Conservation (phyloP, 2,113 vertebrate species). For the Loxodonta africana region DNA sequence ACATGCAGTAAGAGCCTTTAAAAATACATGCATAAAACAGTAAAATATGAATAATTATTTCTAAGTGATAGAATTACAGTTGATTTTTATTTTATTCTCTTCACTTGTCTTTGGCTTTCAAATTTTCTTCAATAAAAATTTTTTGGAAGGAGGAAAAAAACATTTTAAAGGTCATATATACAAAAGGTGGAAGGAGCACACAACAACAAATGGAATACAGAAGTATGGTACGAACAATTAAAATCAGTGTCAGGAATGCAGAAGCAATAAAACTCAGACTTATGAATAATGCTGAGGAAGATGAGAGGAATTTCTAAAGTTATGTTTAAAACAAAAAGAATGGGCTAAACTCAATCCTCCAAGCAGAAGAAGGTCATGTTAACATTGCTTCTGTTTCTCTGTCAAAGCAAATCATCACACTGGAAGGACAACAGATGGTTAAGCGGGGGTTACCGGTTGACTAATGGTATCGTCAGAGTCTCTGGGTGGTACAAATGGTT, state of each 20-base stretch:
- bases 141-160: background rate
- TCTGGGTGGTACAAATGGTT: background rate
- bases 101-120: background rate
- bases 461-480: background rate
- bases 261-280: slow-evolving; percentile 20
- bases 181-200: background rate
- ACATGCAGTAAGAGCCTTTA: background rate
- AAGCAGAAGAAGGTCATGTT: background rate
- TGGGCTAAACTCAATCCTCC: background rate
- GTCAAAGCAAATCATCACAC: background rate
- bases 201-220: background rate
- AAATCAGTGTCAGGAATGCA: background rate
- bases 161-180: background rate
- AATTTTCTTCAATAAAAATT: slow-evolving; percentile 15
- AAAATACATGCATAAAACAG: background rate
- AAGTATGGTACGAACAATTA: background rate
- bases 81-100: slow-evolving; percentile 54
- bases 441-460: background rate
- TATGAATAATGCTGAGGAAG: slow-evolving; percentile 45
- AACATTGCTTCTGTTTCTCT: background rate
- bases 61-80: background rate
- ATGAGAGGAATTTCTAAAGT: background rate
- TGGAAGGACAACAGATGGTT: background rate
- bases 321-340: slow-evolving; percentile 58
- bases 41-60: slow-evolving; percentile 41